Conservation (phyloP, 2,888 invertebrate species). For the Drosophila maculinotata region DNA sequence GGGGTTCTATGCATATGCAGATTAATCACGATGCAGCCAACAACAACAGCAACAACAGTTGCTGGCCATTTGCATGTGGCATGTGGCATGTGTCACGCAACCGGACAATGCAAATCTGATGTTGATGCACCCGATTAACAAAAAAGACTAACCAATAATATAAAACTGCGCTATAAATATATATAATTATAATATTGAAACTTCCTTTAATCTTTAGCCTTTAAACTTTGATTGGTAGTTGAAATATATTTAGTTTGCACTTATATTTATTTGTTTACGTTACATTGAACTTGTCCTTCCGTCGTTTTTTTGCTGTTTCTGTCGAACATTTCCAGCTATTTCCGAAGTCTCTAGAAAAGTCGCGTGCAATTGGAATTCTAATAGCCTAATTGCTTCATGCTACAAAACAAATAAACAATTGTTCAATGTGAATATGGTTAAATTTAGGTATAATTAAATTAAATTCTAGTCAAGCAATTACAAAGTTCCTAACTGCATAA, state of each 20-base stretch:
- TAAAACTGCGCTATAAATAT: not conserved
- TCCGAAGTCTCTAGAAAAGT: slow-evolving; percentile 29
- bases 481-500: slow-evolving; percentile 3
- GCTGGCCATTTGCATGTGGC: slow-evolving; percentile 35
- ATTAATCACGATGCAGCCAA: slow-evolving; percentile 62
- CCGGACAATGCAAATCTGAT: slow-evolving; percentile 42
- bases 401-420: slow-evolving; percentile 23
- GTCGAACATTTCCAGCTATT: slow-evolving; percentile 31
- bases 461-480: slow-evolving; percentile 10
- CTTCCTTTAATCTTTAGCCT: not conserved
- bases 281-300: slow-evolving; percentile 41
- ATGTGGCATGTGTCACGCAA: slow-evolving; percentile 69
- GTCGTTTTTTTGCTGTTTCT: not conserved
- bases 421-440: slow-evolving; percentile 9
- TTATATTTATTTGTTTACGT: slow-evolving; percentile 2
- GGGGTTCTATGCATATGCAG: slow-evolving; percentile 57
- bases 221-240: not conserved
- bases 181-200: slow-evolving; percentile 6
- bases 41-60: slow-evolving; percentile 24
- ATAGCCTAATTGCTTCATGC: slow-evolving; percentile 35
- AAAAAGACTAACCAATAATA: not conserved
- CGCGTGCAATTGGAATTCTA: slow-evolving; percentile 32
- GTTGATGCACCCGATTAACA: slow-evolving; percentile 34
- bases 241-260: not conserved
- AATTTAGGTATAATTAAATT: slow-evolving; percentile 3